phyloP scores from a whole-genome alignment of 1,140 invertebrate species.

The Heliconius congener region DNA sequence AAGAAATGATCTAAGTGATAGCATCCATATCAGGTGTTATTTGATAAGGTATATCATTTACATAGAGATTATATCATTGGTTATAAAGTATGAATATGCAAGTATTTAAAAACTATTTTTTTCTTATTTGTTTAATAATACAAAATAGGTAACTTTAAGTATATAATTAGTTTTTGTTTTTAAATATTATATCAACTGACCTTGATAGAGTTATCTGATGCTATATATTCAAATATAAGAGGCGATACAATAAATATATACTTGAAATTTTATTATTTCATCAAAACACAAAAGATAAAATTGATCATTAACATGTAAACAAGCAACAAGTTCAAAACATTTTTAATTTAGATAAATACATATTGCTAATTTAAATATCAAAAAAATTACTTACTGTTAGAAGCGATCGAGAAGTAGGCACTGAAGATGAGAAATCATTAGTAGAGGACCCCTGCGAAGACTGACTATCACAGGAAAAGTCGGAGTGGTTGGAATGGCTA shows the following conservation, averaged over 20 bases:
- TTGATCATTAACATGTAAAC: not conserved
- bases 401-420: slow-evolving; percentile 59
- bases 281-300: not conserved
- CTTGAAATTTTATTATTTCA: not conserved
- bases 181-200: not conserved
- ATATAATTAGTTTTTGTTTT: not conserved
- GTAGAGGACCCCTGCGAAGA: slow-evolving; percentile 74
- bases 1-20: slow-evolving; percentile 19
- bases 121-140: not conserved
- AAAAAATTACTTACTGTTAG: slow-evolving; percentile 61
- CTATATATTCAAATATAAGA: not conserved
- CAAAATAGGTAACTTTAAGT: not conserved
- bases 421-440: slow-evolving; percentile 70
- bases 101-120: not conserved
- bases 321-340: not conserved
- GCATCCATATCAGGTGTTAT: slow-evolving; percentile 33
- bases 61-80: slow-evolving; percentile 11
- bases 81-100: slow-evolving; percentile 6
- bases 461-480: slow-evolving; percentile 75
- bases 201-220: not conserved
- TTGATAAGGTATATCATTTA: slow-evolving; percentile 19
- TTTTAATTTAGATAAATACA: not conserved
- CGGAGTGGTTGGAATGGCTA: slow-evolving; percentile 74
- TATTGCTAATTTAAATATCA: not conserved
- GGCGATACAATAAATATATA: not conserved